Evolutionary conservation across 2,888 invertebrate species (phyloP), one percentile per base, ranked within the genome.

Genomic region (Cerastis rubricosa): DNA sequence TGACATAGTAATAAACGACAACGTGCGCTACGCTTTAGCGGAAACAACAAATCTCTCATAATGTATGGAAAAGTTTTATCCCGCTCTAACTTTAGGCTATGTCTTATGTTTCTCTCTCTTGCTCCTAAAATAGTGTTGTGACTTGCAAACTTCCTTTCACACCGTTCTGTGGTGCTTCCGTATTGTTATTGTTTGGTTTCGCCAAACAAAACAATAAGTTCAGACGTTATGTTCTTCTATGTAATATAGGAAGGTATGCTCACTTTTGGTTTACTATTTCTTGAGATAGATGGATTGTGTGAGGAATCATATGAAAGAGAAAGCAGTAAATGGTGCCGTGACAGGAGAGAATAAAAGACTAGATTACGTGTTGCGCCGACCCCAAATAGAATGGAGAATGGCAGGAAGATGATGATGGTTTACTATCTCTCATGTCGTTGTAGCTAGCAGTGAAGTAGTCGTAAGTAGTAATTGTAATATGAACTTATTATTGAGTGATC

Each of bases 141-240:
- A 64, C 64, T 78, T 49, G 43, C 64, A 43, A 57, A 65, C 25
- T 73, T 72, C 57, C 78, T 45, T 72, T 59, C 65, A 65, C 29
- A 65, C 49, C 12, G 12, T 29, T 57, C 29, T 57, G 73, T 57
- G 71, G 25, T 22, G 14, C 12, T 14, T 47, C 47, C 22, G 43
- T 79, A 77, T 77, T 77, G 76, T 77, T 78, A 61, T 51, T 78
- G 61, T 77, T 79, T 45, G 17, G 51, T 64, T 63, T 80, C 29
- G 72, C 64, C 29, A 71, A 63, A 47, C 54, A 47, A 71, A 71
- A 79, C 45, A 78, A 78, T 79, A 47, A 49, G n/a, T 57, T 77
- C 14, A 47, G 47, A 43, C 49, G 35, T 2, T 29, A 66, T 47
- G 40, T 49, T 49, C 7, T 25, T 51, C 2, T 29, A 9, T 40